Base-by-base conservation (phyloP, 2,113 vertebrate species). In the Cathartes aura region DNA sequence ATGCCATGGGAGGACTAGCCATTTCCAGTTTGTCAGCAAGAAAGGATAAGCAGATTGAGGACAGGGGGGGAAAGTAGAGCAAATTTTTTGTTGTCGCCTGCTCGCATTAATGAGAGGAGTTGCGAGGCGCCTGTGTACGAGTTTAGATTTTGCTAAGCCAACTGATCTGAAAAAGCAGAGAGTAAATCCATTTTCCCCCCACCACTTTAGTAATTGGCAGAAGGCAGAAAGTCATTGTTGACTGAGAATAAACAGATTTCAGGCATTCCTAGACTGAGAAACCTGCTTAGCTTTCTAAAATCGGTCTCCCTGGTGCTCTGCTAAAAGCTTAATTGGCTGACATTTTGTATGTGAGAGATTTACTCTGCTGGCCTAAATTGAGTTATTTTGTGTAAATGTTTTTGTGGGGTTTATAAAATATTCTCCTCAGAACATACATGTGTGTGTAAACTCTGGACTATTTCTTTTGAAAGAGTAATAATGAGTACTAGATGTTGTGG, bases 161-260 rank as follows among this genome's bases (percentile, higher is more conserved):
- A 95, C 59, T 87, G 71, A 86, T 92, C 62, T 96, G 89, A 93
- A 91, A 74, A 93, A 91, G 89, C 88, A 82, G 74, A 88, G 91
- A 89, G 59, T 82, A 92, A 96, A 97, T 95, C 95, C 74, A 42
- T 91, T 95, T 93, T 60, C 26, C 38, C 93, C 75, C 53, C 47
- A 53, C 79, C 59, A 66, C 52, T 95, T 92, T 62, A 81, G 89
- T 96, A 97, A 92, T 68, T 96, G 97, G 89, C 82, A 96, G 88
- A 96, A 97, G 91, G 97, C 93, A 93, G 96, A 94, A 96, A 95
- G 92, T 93, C 71, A 81, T 91, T 96, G 95, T 93, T 97, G 94
- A 97, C 82, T 87, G 95, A 97, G 93, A 97, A 97, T 97, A 91
- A 97, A 95, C 90, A 92, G 95, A 97, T 96, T 98, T 97, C 92